Percentiles rank a stretch among this genome's conserved stretches.
Conservation (phyloP, 2,113 vertebrate species). For the Galemys pyrenaicus region DNA sequence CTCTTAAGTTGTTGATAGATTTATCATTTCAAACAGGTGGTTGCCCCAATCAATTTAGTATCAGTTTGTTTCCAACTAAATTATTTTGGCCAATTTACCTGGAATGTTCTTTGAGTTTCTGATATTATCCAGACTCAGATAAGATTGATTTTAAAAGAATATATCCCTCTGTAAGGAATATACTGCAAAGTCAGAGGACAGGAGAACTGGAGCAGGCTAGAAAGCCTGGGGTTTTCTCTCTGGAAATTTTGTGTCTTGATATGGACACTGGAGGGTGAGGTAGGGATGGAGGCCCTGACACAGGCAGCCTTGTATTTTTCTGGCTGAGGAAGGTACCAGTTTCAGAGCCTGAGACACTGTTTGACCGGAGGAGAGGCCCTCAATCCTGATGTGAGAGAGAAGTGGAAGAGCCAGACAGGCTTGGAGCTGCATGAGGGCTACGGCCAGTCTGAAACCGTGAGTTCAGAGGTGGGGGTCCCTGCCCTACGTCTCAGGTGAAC, state of each 20-base stretch:
- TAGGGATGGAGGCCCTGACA: neutral
- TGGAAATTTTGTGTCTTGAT: neutral
- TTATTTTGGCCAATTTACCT: neutral
- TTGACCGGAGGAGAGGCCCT: conserved; percentile 88
- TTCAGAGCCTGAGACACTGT: conserved; percentile 87
- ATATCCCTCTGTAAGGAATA: neutral
- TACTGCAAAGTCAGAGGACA: neutral
- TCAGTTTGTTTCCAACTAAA: conserved; percentile 7
- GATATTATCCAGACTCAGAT: neutral
- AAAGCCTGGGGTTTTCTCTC: neutral
- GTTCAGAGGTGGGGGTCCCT: neutral
- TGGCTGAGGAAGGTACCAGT: conserved; percentile 83
- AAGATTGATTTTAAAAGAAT: neutral
- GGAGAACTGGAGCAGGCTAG: neutral
- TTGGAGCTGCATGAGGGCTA: conserved; percentile 90
- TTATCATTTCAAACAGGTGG: neutral
- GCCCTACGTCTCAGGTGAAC: neutral
- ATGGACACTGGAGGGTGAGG: rapidly evolving
- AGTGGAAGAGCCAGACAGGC: conserved; percentile 88
- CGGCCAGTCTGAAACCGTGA: conserved; percentile 90
- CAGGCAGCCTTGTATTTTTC: neutral
- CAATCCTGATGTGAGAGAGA: conserved; percentile 86
- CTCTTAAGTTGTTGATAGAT: neutral
- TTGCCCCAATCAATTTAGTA: neutral
- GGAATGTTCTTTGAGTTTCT: neutral